A percentile compares a stretch with the other conserved stretches of the same genome.
phyloP scores from a whole-genome alignment of 2,113 vertebrate species.

The Orientallactaga bullata region DNA sequence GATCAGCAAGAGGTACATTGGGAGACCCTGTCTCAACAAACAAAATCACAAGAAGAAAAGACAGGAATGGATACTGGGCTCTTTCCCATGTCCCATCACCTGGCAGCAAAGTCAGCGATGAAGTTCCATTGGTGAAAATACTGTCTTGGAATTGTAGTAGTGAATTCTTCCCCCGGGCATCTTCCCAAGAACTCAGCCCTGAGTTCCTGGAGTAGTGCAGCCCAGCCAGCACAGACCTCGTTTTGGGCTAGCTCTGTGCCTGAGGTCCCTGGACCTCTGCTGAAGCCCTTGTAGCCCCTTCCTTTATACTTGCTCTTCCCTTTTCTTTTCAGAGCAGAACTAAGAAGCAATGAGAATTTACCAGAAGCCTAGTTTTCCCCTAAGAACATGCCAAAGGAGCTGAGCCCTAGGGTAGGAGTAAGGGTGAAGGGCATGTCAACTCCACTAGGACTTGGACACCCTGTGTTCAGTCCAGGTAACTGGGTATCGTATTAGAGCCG shows the following conservation, averaged over 20 bases:
- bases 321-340: constrained; percentile 58
- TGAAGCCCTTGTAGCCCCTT: not conserved
- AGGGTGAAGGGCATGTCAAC: not conserved
- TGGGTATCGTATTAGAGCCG: not conserved
- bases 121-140: too few relatives aligned
- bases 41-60: too few relatives aligned
- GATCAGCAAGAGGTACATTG: too few relatives aligned
- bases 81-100: too few relatives aligned
- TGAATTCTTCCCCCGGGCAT: not conserved
- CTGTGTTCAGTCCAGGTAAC: not conserved
- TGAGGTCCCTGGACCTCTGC: not conserved
- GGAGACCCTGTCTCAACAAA: too few relatives aligned
- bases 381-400: not conserved
- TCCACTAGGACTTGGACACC: not conserved
- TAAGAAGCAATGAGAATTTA: not conserved
- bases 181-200: not conserved
- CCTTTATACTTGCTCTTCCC: not conserved
- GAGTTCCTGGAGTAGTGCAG: not conserved
- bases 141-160: constrained; percentile 15
- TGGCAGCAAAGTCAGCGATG: too few relatives aligned
- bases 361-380: constrained; percentile 48
- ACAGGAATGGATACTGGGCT: too few relatives aligned
- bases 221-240: not conserved
- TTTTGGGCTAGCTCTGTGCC: not conserved
- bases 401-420: not conserved